A percentile compares a stretch with the other conserved stretches of the same genome.
Evolutionary conservation across 1,140 invertebrate genomes (phyloP).

Genomic region (Hylaeus anthracinus): DNA sequence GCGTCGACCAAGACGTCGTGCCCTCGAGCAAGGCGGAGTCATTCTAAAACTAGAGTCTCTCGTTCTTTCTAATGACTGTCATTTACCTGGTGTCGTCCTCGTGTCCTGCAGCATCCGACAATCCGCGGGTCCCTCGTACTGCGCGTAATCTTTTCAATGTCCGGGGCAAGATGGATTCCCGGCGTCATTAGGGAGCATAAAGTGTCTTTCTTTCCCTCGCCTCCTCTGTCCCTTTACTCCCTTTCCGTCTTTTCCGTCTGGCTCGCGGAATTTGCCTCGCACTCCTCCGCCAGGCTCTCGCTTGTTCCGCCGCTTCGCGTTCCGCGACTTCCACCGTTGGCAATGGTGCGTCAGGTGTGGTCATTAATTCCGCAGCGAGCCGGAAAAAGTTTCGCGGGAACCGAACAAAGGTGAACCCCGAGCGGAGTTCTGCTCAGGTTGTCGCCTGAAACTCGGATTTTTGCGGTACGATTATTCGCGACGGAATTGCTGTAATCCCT

Average conservation of each 20-base stretch:
- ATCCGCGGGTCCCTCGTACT: slow-evolving; percentile 34
- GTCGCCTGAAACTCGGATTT: slow-evolving; percentile 36
- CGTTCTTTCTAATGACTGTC: slow-evolving; percentile 65
- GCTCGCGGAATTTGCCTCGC: slow-evolving; percentile 47
- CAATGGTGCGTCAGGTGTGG: slow-evolving; percentile 58
- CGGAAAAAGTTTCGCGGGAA: slow-evolving; percentile 40
- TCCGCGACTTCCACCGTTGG: slow-evolving; percentile 8
- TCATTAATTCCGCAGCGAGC: slow-evolving; percentile 59
- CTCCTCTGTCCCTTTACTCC: neutral
- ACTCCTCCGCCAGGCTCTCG: slow-evolving; percentile 30
- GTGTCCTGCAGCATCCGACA: slow-evolving; percentile 47
- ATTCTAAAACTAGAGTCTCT: slow-evolving; percentile 53
- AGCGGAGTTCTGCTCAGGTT: neutral
- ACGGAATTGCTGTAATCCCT: slow-evolving; percentile 28
- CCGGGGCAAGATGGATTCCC: slow-evolving; percentile 58
- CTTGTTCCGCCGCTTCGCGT: slow-evolving; percentile 2
- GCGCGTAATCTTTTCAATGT: slow-evolving; percentile 57
- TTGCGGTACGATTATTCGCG: slow-evolving; percentile 48
- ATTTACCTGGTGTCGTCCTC: slow-evolving; percentile 59
- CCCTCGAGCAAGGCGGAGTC: slow-evolving; percentile 35
- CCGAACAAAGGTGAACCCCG: slow-evolving; percentile 48
- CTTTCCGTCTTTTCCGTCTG: slow-evolving; percentile 45
- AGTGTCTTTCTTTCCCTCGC: slow-evolving; percentile 40
- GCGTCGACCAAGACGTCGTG: slow-evolving; percentile 1
- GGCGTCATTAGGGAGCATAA: slow-evolving; percentile 58